Conservation (phyloP, 2,888 invertebrate genomes). For the Leucoptera coffeella region DNA sequence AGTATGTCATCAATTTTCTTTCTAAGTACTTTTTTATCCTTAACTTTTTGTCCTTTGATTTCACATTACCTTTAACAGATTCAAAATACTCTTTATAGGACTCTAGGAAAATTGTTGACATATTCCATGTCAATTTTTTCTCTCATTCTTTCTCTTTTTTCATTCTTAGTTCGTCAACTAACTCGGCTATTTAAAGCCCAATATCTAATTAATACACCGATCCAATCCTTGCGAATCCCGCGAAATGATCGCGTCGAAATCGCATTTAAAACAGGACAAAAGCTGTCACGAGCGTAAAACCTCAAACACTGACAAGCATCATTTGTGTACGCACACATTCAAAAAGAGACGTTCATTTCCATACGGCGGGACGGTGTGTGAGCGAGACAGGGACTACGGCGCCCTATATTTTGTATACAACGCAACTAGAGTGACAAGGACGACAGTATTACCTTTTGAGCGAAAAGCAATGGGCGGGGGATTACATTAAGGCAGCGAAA, state of each 20-base stretch:
- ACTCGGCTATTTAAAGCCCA: too few species aligned
- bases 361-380: conserved; percentile 34
- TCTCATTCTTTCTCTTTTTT: too few species aligned
- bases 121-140: too few species aligned
- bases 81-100: too few species aligned
- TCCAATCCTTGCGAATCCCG: too few species aligned
- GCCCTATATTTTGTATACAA: conserved; percentile 41
- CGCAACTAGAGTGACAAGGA: conserved; percentile 34
- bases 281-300: conserved; percentile 49
- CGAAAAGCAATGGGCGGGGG: conserved; percentile 56
- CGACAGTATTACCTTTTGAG: conserved; percentile 40
- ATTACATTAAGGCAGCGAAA: conserved; percentile 57
- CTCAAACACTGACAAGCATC: conserved; percentile 21
- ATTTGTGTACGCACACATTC: conserved; percentile 24
- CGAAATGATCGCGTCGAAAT: conserved; percentile 17
- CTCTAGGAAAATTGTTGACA: too few species aligned
- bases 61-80: too few species aligned
- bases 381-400: conserved; percentile 14
- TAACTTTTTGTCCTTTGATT: too few species aligned
- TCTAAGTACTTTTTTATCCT: too few species aligned
- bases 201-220: too few species aligned
- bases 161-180: too few species aligned
- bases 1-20: too few species aligned
- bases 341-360: conserved; percentile 48
- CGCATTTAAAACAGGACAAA: conserved; percentile 45